Evolutionary conservation across 2,113 vertebrate species (phyloP).

Genomic region (Pungitius pungitius): DNA sequence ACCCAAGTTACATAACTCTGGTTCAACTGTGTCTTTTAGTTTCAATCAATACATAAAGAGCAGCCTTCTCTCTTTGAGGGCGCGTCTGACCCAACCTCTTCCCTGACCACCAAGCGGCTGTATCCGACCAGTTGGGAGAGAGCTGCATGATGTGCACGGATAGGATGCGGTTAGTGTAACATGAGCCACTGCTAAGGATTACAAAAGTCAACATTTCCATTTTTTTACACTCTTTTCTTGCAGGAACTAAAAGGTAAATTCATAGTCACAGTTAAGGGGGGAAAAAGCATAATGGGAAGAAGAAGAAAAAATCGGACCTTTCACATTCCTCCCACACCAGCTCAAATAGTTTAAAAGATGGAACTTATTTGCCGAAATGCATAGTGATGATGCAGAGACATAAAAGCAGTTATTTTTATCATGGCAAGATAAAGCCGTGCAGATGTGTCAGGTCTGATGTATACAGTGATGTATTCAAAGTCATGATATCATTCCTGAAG

Average conservation of each 20-base stretch:
- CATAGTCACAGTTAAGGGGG: constrained; percentile 33
- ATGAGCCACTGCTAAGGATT: constrained; percentile 48
- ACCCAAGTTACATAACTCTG: not conserved
- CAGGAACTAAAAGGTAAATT: constrained; percentile 39
- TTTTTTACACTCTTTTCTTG: constrained; percentile 52
- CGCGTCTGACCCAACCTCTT: not conserved
- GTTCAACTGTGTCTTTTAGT: not conserved
- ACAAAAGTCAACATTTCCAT: constrained; percentile 51
- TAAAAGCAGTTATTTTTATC: not conserved
- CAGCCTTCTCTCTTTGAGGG: not conserved
- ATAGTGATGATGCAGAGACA: constrained; percentile 30
- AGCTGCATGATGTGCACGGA: constrained; percentile 7
- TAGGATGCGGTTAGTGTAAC: constrained; percentile 44
- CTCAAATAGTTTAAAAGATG: constrained; percentile 26
- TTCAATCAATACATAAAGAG: not conserved
- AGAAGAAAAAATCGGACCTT: constrained; percentile 16
- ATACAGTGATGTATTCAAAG: not conserved
- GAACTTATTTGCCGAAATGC: constrained; percentile 22
- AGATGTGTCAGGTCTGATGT: constrained; percentile 12
- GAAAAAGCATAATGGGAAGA: not conserved
- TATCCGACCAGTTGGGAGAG: not conserved
- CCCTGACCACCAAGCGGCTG: not conserved
- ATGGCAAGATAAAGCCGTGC: constrained; percentile 11
- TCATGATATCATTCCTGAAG: not conserved
- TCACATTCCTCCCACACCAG: constrained; percentile 29